Evolutionary conservation across 2,113 vertebrate genomes (phyloP).

Genomic region (Neotoma lepida): DNA sequence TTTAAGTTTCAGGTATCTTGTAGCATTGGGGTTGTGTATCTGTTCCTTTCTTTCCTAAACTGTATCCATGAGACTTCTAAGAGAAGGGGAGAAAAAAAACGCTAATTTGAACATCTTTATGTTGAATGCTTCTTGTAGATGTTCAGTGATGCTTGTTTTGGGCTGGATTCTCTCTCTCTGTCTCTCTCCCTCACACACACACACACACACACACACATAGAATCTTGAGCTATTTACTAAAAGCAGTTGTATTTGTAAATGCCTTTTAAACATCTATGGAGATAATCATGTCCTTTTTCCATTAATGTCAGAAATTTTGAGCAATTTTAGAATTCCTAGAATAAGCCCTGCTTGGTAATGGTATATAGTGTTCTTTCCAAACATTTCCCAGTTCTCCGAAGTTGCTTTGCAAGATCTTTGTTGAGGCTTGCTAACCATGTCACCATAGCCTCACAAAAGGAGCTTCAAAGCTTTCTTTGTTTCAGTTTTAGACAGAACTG

Average conservation of each 20-base stretch:
- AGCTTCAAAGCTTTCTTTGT: background rate
- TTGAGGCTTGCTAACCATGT: background rate
- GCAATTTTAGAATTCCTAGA: constrained; percentile 46
- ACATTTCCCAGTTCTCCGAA: constrained; percentile 35
- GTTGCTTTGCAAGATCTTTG: background rate
- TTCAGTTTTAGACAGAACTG: background rate
- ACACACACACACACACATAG: background rate
- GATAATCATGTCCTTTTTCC: background rate
- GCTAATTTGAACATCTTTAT: background rate
- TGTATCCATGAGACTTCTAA: background rate
- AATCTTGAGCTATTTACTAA: background rate
- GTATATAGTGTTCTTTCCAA: background rate
- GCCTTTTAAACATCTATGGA: background rate
- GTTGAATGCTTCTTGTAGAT: background rate
- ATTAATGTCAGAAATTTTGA: background rate
- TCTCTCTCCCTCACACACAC: background rate
- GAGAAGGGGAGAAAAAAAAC: background rate
- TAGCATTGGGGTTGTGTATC: background rate
- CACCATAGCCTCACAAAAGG: background rate
- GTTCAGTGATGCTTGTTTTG: background rate
- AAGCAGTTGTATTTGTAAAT: background rate
- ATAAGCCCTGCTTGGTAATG: background rate
- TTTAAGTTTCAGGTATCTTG: background rate
- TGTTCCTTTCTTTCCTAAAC: background rate
- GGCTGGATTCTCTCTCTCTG: background rate